A percentile compares a stretch with the other conserved stretches of the same genome.
These are phyloP conservation scores for Esox lucius DNA, from an alignment of 2,797 vertebrate genomes.

Conservation along the genomic window DNA sequence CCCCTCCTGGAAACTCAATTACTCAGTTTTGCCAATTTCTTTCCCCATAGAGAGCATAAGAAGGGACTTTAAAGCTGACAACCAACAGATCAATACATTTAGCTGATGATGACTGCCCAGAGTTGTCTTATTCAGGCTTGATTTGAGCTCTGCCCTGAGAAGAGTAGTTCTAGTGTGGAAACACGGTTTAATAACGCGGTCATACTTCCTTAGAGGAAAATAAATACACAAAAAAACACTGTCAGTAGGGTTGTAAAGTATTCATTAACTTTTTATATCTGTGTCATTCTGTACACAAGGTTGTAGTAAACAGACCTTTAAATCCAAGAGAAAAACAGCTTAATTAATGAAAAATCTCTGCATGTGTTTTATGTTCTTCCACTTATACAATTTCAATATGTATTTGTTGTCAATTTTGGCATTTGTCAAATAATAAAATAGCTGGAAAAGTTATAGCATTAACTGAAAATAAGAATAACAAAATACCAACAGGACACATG, in stretches of 20 bases:
- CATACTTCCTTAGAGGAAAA: constrained; percentile 18
- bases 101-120: constrained; percentile 18
- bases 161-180: constrained; percentile 11
- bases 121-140: constrained; percentile 17
- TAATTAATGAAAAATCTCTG: too few relatives aligned
- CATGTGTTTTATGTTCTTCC: too few relatives aligned
- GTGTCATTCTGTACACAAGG: too few relatives aligned
- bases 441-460: too few relatives aligned
- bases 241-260: not conserved
- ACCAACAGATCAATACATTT: constrained; percentile 37
- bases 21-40: constrained; percentile 28
- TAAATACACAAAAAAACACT: constrained; percentile 12
- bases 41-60: constrained; percentile 26
- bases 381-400: too few relatives aligned
- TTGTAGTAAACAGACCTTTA: too few relatives aligned
- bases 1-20: constrained; percentile 38
- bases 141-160: constrained; percentile 27
- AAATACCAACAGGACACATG: too few relatives aligned
- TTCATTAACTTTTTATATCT: too few relatives aligned
- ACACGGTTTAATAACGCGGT: constrained; percentile 37
- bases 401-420: too few relatives aligned
- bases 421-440: too few relatives aligned
- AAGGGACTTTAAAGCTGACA: constrained; percentile 12
- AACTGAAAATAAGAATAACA: too few relatives aligned
- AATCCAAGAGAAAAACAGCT: too few relatives aligned